phyloP scores from a whole-genome alignment of 2,888 invertebrate genomes.

The Sinohyriopsis cumingii region DNA sequence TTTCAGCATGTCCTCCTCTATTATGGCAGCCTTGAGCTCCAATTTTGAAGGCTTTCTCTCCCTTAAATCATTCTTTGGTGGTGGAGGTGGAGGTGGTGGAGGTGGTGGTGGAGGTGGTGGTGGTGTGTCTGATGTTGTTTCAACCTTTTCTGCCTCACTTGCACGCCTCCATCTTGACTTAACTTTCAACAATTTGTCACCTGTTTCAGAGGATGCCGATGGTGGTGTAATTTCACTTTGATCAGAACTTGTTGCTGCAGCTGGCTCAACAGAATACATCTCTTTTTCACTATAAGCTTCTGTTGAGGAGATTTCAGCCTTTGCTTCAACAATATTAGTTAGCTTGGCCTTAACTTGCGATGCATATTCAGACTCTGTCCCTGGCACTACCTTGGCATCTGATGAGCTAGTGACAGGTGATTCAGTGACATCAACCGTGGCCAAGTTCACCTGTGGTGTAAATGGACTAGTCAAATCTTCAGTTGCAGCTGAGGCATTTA shows the following conservation, averaged over 20 bases:
- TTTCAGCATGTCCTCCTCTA: conserved; percentile 9
- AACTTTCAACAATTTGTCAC: conserved; percentile 49
- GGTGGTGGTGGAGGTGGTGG: conserved; percentile 26
- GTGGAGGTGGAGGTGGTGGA: conserved; percentile 6
- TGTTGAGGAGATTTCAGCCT: conserved; percentile 1
- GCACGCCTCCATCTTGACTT: conserved; percentile 62
- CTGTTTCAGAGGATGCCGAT: conserved; percentile 19
- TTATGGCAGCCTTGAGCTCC: conserved; percentile 2
- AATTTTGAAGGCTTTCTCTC: neutral
- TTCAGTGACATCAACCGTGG: too few relatives aligned
- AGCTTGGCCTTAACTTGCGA: neutral
- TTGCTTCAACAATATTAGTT: neutral
- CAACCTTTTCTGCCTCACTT: conserved; percentile 56
- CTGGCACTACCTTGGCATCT: neutral
- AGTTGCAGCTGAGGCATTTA: too few relatives aligned
- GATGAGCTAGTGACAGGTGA: too few relatives aligned
- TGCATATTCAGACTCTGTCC: neutral
- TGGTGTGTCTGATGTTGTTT: conserved; percentile 18
- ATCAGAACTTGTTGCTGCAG: conserved; percentile 8
- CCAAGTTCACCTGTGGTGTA: too few relatives aligned
- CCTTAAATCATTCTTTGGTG: too few relatives aligned
- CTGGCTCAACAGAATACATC: neutral
- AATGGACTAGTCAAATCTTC: too few relatives aligned
- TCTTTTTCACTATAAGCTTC: conserved; percentile 4
- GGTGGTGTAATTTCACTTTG: conserved; percentile 13